Percentiles rank a stretch among this genome's conserved stretches.
These are phyloP conservation scores for Mercenaria mercenaria DNA, from an alignment of 1,140 invertebrate genomes.

Conservation along the genomic window DNA sequence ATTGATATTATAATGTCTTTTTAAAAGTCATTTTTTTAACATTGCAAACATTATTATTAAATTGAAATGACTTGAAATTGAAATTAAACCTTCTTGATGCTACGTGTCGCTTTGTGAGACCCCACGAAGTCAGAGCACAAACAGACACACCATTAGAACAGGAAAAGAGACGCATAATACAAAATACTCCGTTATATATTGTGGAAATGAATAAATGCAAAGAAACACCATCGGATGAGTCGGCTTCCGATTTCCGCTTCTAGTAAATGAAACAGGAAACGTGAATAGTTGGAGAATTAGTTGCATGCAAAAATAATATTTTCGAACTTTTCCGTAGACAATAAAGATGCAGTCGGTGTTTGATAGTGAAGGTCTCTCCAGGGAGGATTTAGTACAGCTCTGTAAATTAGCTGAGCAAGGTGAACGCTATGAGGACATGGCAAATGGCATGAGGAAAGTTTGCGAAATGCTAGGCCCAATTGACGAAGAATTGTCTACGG, in stretches of 20 bases:
- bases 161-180: no score
- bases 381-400: conserved; percentile 71
- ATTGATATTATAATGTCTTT: no score
- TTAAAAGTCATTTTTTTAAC: no score
- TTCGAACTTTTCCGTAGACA: not conserved
- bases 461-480: conserved; percentile 59
- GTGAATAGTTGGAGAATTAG: not conserved
- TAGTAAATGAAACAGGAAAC: conserved; percentile 49
- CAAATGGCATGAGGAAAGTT: conserved; percentile 76
- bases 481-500: conserved; percentile 75
- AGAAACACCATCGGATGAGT: conserved; percentile 7
- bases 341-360: not conserved
- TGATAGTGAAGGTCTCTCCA: not conserved
- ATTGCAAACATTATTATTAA: no score
- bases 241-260: conserved; percentile 15
- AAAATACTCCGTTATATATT: no score
- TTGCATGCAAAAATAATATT: not conserved
- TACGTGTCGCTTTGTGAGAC: no score
- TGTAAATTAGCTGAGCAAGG: conserved; percentile 80
- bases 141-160: no score
- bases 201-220: not conserved
- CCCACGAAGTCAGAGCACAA: no score
- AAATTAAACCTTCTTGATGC: no score
- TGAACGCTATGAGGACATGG: conserved; percentile 83
- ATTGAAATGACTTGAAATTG: no score